Percentiles rank a stretch among this genome's conserved stretches.
phyloP scores from a whole-genome alignment of 2,113 vertebrate species.

The Chaenogobius annularis region DNA sequence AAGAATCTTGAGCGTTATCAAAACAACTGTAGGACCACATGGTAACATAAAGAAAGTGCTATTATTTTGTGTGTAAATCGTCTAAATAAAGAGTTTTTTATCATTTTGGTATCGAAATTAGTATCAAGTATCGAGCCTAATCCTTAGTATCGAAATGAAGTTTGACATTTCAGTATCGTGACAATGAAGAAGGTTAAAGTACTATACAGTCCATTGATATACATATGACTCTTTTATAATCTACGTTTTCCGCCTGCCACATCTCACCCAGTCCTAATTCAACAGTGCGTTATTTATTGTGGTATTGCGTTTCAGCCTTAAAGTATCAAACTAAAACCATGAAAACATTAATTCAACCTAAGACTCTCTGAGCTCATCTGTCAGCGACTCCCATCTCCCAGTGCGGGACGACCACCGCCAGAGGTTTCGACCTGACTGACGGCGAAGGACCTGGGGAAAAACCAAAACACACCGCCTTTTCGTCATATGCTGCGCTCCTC shows the following conservation, averaged over 20 bases:
- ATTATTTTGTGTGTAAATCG: no score
- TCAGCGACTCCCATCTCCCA: constrained; percentile 16
- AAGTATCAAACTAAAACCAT: not conserved
- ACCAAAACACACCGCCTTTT: not conserved
- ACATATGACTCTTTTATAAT: no score
- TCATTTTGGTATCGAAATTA: no score
- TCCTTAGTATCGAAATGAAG: no score
- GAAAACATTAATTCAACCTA: not conserved
- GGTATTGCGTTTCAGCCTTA: not conserved
- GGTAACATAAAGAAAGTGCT: no score
- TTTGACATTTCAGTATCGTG: no score
- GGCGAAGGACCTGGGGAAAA: not conserved
- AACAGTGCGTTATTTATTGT: not conserved
- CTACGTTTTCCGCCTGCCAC: not conserved
- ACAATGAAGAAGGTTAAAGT: not conserved
- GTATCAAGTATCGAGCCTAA: no score
- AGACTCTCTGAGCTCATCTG: not conserved
- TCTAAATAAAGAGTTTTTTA: no score
- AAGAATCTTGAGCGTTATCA: no score
- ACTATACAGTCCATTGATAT: not conserved
- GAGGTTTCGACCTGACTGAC: constrained; percentile 7
- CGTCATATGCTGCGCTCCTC: not conserved
- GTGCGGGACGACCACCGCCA: constrained; percentile 19
- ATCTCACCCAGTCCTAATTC: not conserved
- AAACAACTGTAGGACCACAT: no score